Evolutionary conservation across 2,888 invertebrate genomes (phyloP), one percentile per base, ranked within the genome.

Genomic region (Sesia apiformis): DNA sequence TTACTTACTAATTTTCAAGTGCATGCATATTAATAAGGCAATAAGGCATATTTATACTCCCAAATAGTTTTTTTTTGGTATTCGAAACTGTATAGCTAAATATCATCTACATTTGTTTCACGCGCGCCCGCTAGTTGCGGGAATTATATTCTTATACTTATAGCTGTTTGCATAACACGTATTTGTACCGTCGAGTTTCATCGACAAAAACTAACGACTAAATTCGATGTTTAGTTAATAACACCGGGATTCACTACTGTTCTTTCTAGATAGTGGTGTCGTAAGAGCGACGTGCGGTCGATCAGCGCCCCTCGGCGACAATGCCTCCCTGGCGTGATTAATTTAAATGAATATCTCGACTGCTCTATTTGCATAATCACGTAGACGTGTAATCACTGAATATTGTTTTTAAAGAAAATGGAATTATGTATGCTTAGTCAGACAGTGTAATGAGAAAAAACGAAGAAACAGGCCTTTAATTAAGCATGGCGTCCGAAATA

Each of bases 311-410:
- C 54, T 55, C 58, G 55, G 60, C 60, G 62, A 62, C 64, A 62
- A 61, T 63, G 57, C 62, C 63, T 65, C 63, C 62, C 60, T 58
- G 8, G 8, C 58, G 63, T 68, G 67, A 69, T 69, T 69, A 69
- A 70, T 69, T 70, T 68, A 67, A 67, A 70, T 63, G 60, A 67
- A 63, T 65, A 60, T 59, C 65, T 60, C 60, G 59, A 59, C 56
- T 60, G 62, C 62, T 54, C 62, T 58, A 65, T 72, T 69, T 65
- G 58, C 67, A 66, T 67, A 65, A 67, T 64, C 64, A 60, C 53
- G 42, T 46, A 58, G 60, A 63, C 63, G 63, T 67, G 64, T 62
- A 63, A 65, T 62, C 63, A 54, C 56, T 41, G 52, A 23, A 49
- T 50, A 52, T 51, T 53, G 39, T 56, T 55, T 56, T 56, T 42